Evolutionary conservation across 2,113 vertebrate genomes (phyloP).

Genomic region (Hymenochirus boettgeri): DNA sequence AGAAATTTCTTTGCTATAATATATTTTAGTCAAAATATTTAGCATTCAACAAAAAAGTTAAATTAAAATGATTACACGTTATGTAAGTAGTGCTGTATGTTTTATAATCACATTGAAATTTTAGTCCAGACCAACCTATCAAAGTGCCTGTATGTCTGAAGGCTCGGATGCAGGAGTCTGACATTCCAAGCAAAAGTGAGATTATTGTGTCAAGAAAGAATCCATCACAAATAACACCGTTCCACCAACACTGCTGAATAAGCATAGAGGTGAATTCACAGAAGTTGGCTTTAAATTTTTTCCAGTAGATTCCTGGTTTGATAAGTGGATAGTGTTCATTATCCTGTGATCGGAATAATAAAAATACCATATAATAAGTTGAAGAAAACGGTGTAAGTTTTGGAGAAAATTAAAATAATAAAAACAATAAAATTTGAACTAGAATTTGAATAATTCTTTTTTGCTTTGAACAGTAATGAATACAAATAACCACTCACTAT

Average conservation of each 20-base stretch:
- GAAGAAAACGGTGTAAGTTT: no score
- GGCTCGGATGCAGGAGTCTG: conserved; percentile 74
- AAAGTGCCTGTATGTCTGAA: conserved; percentile 91
- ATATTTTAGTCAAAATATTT: no score
- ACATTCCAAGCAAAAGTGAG: conserved; percentile 78
- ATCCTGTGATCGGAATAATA: conserved; percentile 56
- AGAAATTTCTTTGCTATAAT: no score
- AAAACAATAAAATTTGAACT: no score
- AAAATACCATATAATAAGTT: not conserved
- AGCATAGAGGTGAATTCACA: conserved; percentile 82
- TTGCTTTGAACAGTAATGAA: no score
- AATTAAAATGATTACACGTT: no score
- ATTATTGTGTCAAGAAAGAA: conserved; percentile 81
- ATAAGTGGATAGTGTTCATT: conserved; percentile 77
- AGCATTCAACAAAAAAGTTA: no score
- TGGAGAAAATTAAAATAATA: no score
- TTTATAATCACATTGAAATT: no score
- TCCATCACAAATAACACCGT: conserved; percentile 73
- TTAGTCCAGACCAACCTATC: conserved; percentile 63
- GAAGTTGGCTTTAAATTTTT: conserved; percentile 81
- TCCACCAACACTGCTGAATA: conserved; percentile 76
- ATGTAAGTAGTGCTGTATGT: no score
- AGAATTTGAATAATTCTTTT: no score
- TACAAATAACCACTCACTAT: no score
- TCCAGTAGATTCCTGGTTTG: conserved; percentile 75